Base-by-base conservation (phyloP, 2,113 vertebrate species). In the Gymnogyps californianus region DNA sequence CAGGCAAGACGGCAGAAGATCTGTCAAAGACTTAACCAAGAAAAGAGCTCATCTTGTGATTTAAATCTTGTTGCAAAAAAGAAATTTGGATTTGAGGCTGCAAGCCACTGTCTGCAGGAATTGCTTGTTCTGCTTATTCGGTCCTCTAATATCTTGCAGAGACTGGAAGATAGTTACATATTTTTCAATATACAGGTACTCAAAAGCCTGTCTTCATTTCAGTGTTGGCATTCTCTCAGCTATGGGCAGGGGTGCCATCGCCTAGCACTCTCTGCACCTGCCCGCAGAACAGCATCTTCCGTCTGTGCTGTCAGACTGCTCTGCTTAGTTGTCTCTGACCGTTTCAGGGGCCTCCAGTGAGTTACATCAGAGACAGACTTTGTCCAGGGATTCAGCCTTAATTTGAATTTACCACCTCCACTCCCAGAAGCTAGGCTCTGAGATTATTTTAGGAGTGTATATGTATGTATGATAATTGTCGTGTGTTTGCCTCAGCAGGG, bases 401-500 rank as follows among this genome's bases (percentile, higher is more conserved):
- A 61, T 87, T 90, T 79, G 74, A 76, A 76, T 94, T 91, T 83
- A 64, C 83, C 75, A 62, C 47, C 75, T 94, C 70, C 19, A 11
- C 42, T 80, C 58, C 54, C 82, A 92, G 93, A 74, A 96, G 76
- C 54, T 83, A 32, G 40, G 29, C 79, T 90, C 75, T 58, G 55
- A 57, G 57, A 40, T 90, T 80, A 74, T 88, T 94, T 95, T 91
- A 66, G 75, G 81, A 90, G 70, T 54, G 52, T 87, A 8, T 54
- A 34, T 90, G 46, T 76, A 49, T 47, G 74, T 83, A 82, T 91
- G 84, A 88, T 83, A 74, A 83, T 79, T 92, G 66, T 64, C 52
- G 19, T 78, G 62, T 80, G 65, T 96, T 94, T 93, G 83, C 69
- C 67, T 87, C 83, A 84, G 78, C 87, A 87, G 90, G 64, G 25